Evolutionary conservation across 2,113 vertebrate species (phyloP), one percentile per base, ranked within the genome.

Genomic region (Rhegmatorhina hoffmannsi): DNA sequence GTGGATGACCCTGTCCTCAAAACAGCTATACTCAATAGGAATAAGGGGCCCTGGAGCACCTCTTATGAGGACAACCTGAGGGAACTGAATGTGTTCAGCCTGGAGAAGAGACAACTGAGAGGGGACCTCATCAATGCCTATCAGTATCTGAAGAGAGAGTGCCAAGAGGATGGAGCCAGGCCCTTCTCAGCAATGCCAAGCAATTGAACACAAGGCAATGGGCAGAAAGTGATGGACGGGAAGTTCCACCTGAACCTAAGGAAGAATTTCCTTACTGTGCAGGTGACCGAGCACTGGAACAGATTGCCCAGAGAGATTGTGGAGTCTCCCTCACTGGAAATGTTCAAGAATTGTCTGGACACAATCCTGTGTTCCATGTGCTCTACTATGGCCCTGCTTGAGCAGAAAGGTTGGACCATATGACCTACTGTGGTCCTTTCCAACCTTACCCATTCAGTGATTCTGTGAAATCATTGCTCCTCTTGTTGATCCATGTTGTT

Each of bases 341-440:
- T 62, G 34, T 1, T 60, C 12, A 47, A 4, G 63, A 53, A 18
- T 17, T 0, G 0, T 75, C 60, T 74, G 78, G 28, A 38, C 28
- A 25, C 12, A 53, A 9, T 53, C 17, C 47, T 68, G 24, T 68
- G 69, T 43, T 43, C 28, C 0, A 0, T 31, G 53, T 68, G 29
- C 40, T 76, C 19, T 62, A 21, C 47, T 40, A 69, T 47, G 19
- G 10, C 47, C 55, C 47, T 60, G 0, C 11, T 34, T 47, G 29
- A 40, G 29, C 11, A 40, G 25, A 7, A 11, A 59, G 29, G 11
- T 21, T 36, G n/a, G n/a, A 70, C 47, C 26, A 50, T 17, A 12
- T 50, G n/a, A 33, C 13, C 46, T 18, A 15, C 67, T 52, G 68
- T 29, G 34, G 26, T 70, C 68, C n/a, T 11, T 70, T 70, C 49